Evolutionary conservation across 2,888 invertebrate genomes (phyloP), one percentile per base, ranked within the genome.

Genomic region (Acrobasis repandana): DNA sequence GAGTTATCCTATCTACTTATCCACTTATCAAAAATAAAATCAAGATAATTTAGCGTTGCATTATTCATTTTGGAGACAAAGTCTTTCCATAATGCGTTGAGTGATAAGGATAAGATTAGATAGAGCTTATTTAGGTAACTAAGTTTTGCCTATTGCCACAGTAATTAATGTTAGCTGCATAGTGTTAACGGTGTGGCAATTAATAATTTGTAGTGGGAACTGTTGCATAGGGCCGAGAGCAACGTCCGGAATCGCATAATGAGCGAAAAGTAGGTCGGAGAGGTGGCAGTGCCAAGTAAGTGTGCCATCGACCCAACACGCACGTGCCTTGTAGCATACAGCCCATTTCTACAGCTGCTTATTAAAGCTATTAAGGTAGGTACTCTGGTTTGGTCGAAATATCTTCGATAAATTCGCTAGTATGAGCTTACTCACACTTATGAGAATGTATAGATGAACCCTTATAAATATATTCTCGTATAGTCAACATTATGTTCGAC

Each of bases 211-310:
- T 20, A 28, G 59, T 59, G 59, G 9, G 59, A 59, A 52, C 59
- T 52, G 51, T 52, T 51, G 51, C 51, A 59, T 16, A 43, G 43
- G 51, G 51, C 46, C 14, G 43, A 43, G 46, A 52, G 51, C 46
- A 59, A 59, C 59, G 59, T 52, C 51, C 51, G 59, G 58, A 51
- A 46, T 59, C 51, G 52, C 52, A 58, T 58, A 58, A 58, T 59
- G 50, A 20, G 59, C 51, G 38, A 46, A 16, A 82, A 81, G 69
- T 81, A 74, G 82, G 82, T 81, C 81, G 75, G 74, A 66, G 63
- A 74, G 71, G 71, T 71, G 73, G 67, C 52, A 52, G 54, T 54
- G 54, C 54, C 54, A 52, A 52, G 34, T 52, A 52, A 52, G 66
- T 65, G 18, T 50, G 65, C 67, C 63, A 69, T 64, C 71, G 65